These are phyloP conservation scores for Embidobia sp. DNA, from an alignment of 2,888 invertebrate species.

Conservation along the genomic window DNA sequence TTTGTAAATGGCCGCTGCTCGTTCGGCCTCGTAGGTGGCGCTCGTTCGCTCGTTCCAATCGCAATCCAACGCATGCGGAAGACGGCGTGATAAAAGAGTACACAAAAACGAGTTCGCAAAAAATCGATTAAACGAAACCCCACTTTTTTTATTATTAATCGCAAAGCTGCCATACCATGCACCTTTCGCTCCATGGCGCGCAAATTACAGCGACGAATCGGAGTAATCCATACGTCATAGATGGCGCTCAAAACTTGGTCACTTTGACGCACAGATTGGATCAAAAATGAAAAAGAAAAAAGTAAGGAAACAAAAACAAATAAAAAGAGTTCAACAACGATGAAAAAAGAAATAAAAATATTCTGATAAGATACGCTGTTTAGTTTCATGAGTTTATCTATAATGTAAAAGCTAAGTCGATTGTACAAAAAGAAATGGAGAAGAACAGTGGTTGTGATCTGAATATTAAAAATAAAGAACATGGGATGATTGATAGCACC, in stretches of 20 bases:
- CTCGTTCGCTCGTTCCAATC: constrained; percentile 27
- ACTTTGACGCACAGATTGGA: too few species aligned
- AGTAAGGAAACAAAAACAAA: too few species aligned
- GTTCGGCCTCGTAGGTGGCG: constrained; percentile 3
- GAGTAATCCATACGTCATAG: too few species aligned
- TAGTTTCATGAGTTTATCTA: too few species aligned
- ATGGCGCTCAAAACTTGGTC: constrained; percentile 11
- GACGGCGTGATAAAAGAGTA: not conserved
- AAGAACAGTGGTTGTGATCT: not conserved
- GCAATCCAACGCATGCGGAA: constrained; percentile 23
- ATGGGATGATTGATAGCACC: constrained; percentile 7
- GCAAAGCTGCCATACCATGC: constrained; percentile 22
- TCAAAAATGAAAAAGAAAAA: too few species aligned
- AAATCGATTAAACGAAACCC: constrained; percentile 22
- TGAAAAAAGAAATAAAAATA: constrained; percentile 4
- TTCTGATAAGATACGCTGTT: too few species aligned
- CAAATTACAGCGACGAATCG: too few species aligned
- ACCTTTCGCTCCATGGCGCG: constrained; percentile 22
- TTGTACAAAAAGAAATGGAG: not conserved
- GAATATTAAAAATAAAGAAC: not conserved
- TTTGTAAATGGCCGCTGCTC: not conserved
- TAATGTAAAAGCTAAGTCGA: too few species aligned
- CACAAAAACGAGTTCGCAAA: constrained; percentile 17
- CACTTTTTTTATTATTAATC: constrained; percentile 7
- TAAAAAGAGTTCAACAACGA: too few species aligned